Percentiles rank a stretch among this genome's conserved stretches.
Conservation (phyloP, 2,888 invertebrate genomes). For the Priocnemis perturbator region DNA sequence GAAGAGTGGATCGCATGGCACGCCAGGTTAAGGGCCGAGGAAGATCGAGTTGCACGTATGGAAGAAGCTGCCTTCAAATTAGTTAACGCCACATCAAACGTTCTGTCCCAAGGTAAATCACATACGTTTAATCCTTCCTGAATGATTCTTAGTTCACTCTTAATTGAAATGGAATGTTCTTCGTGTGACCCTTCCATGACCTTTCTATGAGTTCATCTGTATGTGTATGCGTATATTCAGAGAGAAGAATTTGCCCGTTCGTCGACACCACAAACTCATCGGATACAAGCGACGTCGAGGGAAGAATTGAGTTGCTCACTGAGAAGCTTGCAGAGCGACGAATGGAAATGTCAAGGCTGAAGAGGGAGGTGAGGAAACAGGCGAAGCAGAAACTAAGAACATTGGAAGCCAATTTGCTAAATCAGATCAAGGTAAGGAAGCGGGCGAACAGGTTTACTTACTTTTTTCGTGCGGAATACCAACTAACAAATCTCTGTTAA, state of each 20-base stretch:
- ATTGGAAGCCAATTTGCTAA: conserved; percentile 70
- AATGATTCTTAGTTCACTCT: too few relatives aligned
- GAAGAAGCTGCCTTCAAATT: conserved; percentile 72
- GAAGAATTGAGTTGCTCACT: conserved; percentile 69
- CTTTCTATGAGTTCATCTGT: too few relatives aligned
- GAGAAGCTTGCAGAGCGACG: conserved; percentile 71
- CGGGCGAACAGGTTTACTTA: conserved; percentile 12
- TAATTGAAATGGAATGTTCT: too few relatives aligned
- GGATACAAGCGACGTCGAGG: conserved; percentile 72
- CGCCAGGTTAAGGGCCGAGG: conserved; percentile 70
- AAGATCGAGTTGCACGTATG: conserved; percentile 72
- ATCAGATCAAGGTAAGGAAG: conserved; percentile 69
- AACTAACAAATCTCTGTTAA: too few relatives aligned
- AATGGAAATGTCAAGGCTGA: conserved; percentile 70
- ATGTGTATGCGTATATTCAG: conserved; percentile 7
- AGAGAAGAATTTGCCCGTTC: conserved; percentile 29
- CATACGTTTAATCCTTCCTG: too few relatives aligned
- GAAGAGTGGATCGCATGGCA: conserved; percentile 75
- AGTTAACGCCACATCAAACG: conserved; percentile 70
- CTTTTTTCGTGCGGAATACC: too few relatives aligned
- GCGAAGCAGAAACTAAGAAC: conserved; percentile 70
- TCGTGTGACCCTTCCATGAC: too few relatives aligned
- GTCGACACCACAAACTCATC: conserved; percentile 72
- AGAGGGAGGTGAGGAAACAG: conserved; percentile 69
- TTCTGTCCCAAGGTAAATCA: conserved; percentile 67